Conservation (phyloP, 2,113 vertebrate species). For the Oryzias melastigma region DNA sequence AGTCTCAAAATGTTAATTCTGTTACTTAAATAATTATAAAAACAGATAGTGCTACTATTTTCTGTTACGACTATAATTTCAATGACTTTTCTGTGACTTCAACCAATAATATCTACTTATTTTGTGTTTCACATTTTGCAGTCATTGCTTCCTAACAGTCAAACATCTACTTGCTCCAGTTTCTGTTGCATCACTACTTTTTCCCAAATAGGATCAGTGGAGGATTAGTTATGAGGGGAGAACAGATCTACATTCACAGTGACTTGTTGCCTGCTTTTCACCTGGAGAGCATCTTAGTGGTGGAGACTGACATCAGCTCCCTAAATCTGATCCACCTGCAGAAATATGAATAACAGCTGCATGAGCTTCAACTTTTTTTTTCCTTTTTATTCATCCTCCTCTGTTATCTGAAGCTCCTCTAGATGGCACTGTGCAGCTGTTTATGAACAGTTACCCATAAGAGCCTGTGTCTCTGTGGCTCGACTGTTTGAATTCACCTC, state of each 20-base stretch:
- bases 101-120: slow-evolving; percentile 25
- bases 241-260: slow-evolving; percentile 66
- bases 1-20: too few species aligned
- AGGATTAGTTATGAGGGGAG: slow-evolving; percentile 62
- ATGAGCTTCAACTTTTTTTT: slow-evolving; percentile 1
- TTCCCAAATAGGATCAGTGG: slow-evolving; percentile 58
- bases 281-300: slow-evolving; percentile 48
- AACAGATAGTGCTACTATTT: too few species aligned
- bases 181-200: slow-evolving; percentile 62
- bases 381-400: not conserved
- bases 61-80: too few species aligned
- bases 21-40: too few species aligned
- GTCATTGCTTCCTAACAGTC: slow-evolving; percentile 30
- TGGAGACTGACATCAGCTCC: slow-evolving; percentile 49
- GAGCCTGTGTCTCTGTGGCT: slow-evolving; percentile 19
- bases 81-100: slow-evolving; percentile 9
- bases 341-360: slow-evolving; percentile 57
- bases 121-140: slow-evolving; percentile 14
- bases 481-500: slow-evolving; percentile 37
- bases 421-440: slow-evolving; percentile 80
- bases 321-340: slow-evolving; percentile 69
- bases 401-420: slow-evolving; percentile 44
- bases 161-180: slow-evolving; percentile 47
- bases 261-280: slow-evolving; percentile 50
- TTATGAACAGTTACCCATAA: slow-evolving; percentile 16